Evolutionary conservation across 2,888 invertebrate species (phyloP), one percentile per base, ranked within the genome.

Genomic region (Pandemis cinnamomeana): DNA sequence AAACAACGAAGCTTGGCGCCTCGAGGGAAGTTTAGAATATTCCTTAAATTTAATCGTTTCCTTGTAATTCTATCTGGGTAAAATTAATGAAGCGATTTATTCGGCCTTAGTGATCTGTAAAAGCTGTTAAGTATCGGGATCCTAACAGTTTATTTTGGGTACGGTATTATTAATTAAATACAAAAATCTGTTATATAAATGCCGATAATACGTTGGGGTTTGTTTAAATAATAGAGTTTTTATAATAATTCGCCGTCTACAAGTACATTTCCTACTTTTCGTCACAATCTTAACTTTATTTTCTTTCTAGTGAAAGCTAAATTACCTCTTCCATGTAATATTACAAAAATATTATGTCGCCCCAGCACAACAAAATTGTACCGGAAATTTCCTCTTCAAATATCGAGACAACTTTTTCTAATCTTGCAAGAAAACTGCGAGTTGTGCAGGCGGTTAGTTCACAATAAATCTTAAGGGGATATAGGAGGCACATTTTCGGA

Each of bases 381-480:
- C 69, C 48, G 48, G 53, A 53, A 63, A 63, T 72, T 64, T 53
- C 36, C 42, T 55, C 7, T 27, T 60, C 46, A 71, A 74, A 71
- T 55, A 62, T 67, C 62, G 61, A 67, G 46, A 44, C 53, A 70
- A 66, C 73, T 70, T 67, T 58, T 63, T 67, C 62, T 67, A 63
- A 74, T 61, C 67, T 62, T 41, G n/a, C 46, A 62, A 71, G 58
- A 68, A 75, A 71, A 71, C 63, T 62, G 48, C 62, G 46, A 15
- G 15, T 44, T 41, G 0, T 53, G 42, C 60, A 27, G n/a, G 42
- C 58, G 55, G 42, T 69, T 51, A 27, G 67, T 67, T 20, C 71
- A 62, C 75, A 70, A 78, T 79, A 78, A 79, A 78, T 78, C 77
- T 76, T 41, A n/a, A 66, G 61, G 69, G 63, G 72, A 69, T 72